A percentile compares a stretch with the other conserved stretches of the same genome.
Evolutionary conservation across 2,113 vertebrate species (phyloP).

Genomic region (Chionodraco myersi): DNA sequence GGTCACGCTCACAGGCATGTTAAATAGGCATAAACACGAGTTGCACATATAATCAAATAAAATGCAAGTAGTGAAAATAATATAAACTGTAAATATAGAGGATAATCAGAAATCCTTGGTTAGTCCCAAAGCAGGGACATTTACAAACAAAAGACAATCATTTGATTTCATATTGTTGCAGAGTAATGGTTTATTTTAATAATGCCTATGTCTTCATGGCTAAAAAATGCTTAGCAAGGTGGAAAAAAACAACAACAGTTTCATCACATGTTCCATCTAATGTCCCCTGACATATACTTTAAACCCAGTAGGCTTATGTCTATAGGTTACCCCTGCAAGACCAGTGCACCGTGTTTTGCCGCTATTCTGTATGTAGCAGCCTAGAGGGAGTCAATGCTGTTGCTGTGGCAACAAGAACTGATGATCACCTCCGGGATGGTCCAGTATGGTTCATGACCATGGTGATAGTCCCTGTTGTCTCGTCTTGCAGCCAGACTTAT

Average conservation of each 20-base stretch:
- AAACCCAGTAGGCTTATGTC: background rate
- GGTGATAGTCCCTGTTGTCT: constrained; percentile 61
- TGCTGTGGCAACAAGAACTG: constrained; percentile 68
- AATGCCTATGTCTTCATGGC: background rate
- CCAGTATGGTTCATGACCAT: constrained; percentile 68
- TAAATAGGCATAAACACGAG: too few species aligned
- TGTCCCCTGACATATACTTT: background rate
- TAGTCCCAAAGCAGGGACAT: too few species aligned
- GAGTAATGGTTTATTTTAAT: background rate
- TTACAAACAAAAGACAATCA: too few species aligned
- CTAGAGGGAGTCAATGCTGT: constrained; percentile 69
- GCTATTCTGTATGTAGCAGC: constrained; percentile 26
- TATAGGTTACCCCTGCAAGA: constrained; percentile 16
- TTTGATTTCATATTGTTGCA: too few species aligned
- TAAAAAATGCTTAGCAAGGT: background rate
- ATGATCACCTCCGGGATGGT: constrained; percentile 66
- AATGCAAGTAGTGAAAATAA: too few species aligned
- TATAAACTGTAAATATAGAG: too few species aligned
- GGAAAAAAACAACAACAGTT: background rate
- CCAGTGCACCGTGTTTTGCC: constrained; percentile 12
- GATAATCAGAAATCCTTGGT: too few species aligned
- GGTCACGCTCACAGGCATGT: too few species aligned
- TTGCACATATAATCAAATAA: too few species aligned
- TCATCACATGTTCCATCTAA: background rate
- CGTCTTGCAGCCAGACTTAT: constrained; percentile 30